phyloP scores from a whole-genome alignment of 2,888 invertebrate genomes.

The Gastrophysa polygoni region DNA sequence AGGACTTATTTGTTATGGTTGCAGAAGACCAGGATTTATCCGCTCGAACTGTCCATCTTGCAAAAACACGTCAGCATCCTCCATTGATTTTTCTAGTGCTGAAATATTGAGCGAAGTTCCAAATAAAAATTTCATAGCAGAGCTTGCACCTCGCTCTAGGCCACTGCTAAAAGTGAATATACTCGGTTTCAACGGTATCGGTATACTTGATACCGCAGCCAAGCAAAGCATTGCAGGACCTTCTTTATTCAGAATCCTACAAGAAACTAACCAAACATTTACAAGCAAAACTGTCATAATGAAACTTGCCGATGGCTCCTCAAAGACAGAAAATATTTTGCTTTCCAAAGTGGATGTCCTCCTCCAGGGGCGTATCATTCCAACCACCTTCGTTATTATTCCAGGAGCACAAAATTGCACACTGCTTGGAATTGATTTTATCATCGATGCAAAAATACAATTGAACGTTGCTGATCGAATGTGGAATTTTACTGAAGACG shows the following conservation, averaged over 20 bases:
- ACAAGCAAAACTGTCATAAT: not conserved
- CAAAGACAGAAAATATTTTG: conserved; percentile 17
- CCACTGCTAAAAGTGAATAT: conserved; percentile 9
- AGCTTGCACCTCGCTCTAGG: conserved; percentile 11
- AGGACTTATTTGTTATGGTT: conserved; percentile 18
- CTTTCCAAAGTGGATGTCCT: conserved; percentile 10
- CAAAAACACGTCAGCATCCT: not conserved
- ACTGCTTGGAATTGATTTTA: conserved; percentile 5
- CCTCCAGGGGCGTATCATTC: conserved; percentile 7
- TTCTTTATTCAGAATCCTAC: conserved; percentile 11
- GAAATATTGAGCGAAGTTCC: conserved; percentile 4
- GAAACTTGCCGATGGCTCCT: conserved; percentile 16
- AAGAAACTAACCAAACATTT: conserved; percentile 12
- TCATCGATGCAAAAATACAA: conserved; percentile 10
- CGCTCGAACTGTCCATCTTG: conserved; percentile 16
- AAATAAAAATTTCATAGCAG: not conserved
- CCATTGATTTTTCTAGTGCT: conserved; percentile 11
- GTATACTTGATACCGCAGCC: conserved; percentile 16
- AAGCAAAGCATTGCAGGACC: conserved; percentile 4
- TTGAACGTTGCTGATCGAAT: not conserved
- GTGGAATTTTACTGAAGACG: conserved; percentile 10
- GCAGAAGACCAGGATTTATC: conserved; percentile 10
- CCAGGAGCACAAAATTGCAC: conserved; percentile 1
- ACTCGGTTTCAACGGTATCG: conserved; percentile 10
- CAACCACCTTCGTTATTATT: conserved; percentile 16